Conservation (phyloP, 1,140 invertebrate genomes). For the Saxidomus purpurata region DNA sequence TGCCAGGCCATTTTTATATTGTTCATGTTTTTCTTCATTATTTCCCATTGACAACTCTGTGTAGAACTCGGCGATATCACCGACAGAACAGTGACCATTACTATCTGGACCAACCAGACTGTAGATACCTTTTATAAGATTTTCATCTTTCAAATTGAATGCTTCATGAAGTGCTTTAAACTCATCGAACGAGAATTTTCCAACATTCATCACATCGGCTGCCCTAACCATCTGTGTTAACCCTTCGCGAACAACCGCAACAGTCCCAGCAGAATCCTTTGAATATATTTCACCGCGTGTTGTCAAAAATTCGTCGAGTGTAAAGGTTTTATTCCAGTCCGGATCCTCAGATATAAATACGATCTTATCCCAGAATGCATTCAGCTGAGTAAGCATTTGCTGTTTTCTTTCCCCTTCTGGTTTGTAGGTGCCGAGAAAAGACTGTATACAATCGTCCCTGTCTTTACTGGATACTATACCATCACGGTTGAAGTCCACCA, state of each 20-base stretch:
- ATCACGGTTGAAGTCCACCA: constrained; percentile 12
- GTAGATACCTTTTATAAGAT: constrained; percentile 10
- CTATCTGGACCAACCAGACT: constrained; percentile 13
- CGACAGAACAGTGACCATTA: neutral
- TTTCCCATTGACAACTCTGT: constrained; percentile 32
- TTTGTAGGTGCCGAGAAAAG: neutral
- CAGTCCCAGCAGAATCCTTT: neutral
- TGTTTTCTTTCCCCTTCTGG: neutral
- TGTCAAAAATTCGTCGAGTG: neutral
- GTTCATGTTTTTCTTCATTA: constrained; percentile 21
- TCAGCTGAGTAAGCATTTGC: neutral
- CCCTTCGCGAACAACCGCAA: neutral
- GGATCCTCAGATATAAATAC: no score
- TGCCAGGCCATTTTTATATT: neutral
- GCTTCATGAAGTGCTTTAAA: constrained; percentile 37
- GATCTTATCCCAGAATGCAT: constrained; percentile 7
- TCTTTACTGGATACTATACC: no score
- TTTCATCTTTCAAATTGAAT: neutral
- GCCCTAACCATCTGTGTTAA: neutral
- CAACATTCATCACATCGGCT: neutral
- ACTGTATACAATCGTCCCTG: neutral
- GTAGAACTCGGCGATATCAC: constrained; percentile 16
- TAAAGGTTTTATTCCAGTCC: neutral
- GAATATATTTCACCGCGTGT: neutral
- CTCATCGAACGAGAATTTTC: constrained; percentile 6